Base-by-base conservation (phyloP, 2,797 vertebrate genomes). In the Florisuga fusca region DNA sequence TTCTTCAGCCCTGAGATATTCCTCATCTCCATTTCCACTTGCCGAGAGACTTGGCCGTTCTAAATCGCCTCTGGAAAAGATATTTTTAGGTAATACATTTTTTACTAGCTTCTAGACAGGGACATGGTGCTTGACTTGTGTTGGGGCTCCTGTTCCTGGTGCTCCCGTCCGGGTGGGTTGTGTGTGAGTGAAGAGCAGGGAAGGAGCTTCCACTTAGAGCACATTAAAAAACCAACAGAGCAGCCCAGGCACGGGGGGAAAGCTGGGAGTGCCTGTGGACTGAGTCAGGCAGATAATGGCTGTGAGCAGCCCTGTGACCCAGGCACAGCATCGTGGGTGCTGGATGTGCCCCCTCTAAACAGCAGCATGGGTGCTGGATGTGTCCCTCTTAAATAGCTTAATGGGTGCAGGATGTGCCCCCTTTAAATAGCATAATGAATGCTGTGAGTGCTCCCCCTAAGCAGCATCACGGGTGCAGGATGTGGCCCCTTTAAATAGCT, bases 21-120 rank as follows among this genome's bases (percentile, higher is more conserved):
- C 67, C 57, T 93, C 72, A 15, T 80, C 95, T 88, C 83, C 80
- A 55, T 93, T 93, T 90, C 80, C 61, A 93, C 89, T 71, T 59
- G 73, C 86, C 53, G 8, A 62, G 72, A 80, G 84, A 74, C 18
- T 78, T 67, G 10, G 63, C 93, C 46, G 77, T 1, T 73, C 88
- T 63, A 58, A 87, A 76, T 75, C 85, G 81, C 87, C 79, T 88
- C 83, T 90, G 25, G 50, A 29, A 91, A 64, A 74, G 61, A 51
- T 78, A 66, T 88, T 90, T 94, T 81, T 73, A 66, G 78, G 64
- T n/a, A 19, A 77, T 87, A 43, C 66, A 81, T 89, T 66, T 97
- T 96, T 93, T 88, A 89, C 84, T 17, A 68, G 67, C 73, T 85
- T 41, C 83, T 3, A 50, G 72, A 9, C 20, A 4, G 74, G 84